phyloP scores from a whole-genome alignment of 2,797 vertebrate genomes.

The Enteromius thamalakanensis region DNA sequence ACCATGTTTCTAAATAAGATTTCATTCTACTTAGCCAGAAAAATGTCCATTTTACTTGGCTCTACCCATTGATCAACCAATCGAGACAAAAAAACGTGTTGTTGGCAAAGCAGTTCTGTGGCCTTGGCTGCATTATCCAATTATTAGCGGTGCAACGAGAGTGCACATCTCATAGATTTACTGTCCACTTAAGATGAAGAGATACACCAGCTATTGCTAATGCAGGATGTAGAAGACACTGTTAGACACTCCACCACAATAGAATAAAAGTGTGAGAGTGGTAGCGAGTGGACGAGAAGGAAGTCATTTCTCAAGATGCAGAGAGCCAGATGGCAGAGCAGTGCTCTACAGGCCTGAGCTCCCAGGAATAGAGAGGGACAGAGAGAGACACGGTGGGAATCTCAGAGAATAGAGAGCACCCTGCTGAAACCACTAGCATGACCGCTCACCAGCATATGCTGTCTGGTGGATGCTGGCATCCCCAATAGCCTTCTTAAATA shows the following conservation, averaged over 20 bases:
- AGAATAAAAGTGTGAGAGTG: conserved; percentile 47
- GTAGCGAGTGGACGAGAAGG: neutral
- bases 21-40: conserved; percentile 40
- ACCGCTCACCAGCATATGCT: conserved; percentile 31
- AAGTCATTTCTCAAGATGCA: conserved; percentile 26
- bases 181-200: conserved; percentile 51
- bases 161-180: conserved; percentile 48
- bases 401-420: conserved; percentile 10
- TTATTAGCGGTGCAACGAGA: conserved; percentile 44
- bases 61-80: conserved; percentile 39
- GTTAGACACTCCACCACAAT: conserved; percentile 37
- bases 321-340: conserved; percentile 52
- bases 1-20: conserved; percentile 37
- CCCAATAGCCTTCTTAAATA: neutral
- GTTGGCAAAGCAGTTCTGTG: conserved; percentile 43
- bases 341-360: conserved; percentile 39
- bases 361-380: conserved; percentile 37
- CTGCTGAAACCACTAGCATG: conserved; percentile 8
- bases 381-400: conserved; percentile 32
- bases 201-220: conserved; percentile 38
- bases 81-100: conserved; percentile 28
- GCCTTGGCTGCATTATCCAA: conserved; percentile 46
- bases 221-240: conserved; percentile 29
- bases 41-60: conserved; percentile 42
- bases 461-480: neutral